Evolutionary conservation across 1,140 invertebrate species (phyloP).

Genomic region (Camponotus floridanus): DNA sequence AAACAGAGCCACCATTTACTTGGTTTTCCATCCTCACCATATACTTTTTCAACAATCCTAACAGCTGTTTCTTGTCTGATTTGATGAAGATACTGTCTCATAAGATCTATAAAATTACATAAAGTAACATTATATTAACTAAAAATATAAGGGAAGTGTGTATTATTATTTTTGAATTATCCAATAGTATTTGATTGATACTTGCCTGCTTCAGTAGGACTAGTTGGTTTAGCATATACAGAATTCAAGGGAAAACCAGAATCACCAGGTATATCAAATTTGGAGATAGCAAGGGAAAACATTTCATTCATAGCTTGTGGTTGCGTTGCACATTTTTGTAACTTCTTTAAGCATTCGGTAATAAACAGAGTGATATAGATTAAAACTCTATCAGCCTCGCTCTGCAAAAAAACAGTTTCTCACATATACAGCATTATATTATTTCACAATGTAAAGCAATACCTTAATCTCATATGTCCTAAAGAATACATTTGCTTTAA

Average conservation of each 20-base stretch:
- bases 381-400: constrained; percentile 97
- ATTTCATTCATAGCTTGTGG: constrained; percentile 97
- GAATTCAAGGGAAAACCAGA: constrained; percentile 98
- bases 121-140: neutral
- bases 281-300: constrained; percentile 97
- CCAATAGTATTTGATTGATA: neutral
- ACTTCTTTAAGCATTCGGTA: constrained; percentile 98
- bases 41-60: constrained; percentile 94
- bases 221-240: constrained; percentile 96
- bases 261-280: constrained; percentile 99
- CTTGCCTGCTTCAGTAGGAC: constrained; percentile 91
- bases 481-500: constrained; percentile 99
- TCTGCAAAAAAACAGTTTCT: constrained; percentile 86
- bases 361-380: constrained; percentile 99
- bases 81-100: constrained; percentile 98
- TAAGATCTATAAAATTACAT: constrained; percentile 89
- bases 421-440: neutral
- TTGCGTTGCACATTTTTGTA: constrained; percentile 96
- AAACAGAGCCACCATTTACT: constrained; percentile 99
- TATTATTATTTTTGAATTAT: neutral
- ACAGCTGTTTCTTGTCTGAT: constrained; percentile 97
- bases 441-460: constrained; percentile 64
- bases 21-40: constrained; percentile 95
- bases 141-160: neutral
- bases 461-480: constrained; percentile 99